These are phyloP conservation scores for Catostomus latipinnis DNA, from an alignment of 2,797 vertebrate genomes.

Conservation along the genomic window DNA sequence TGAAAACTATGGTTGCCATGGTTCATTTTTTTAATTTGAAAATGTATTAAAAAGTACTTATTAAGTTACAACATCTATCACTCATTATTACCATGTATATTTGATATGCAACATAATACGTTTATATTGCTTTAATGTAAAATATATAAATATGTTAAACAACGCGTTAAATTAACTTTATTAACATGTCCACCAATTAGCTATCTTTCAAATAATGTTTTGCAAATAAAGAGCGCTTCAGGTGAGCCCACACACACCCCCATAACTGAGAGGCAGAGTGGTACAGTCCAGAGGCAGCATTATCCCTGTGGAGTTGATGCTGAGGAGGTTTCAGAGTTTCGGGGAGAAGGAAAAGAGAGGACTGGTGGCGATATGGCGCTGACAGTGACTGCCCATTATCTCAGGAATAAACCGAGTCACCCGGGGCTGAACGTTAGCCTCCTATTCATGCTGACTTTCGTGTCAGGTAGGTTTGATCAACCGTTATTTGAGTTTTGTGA, in stretches of 20 bases:
- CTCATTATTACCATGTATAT: too few species aligned
- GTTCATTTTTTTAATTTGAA: too few species aligned
- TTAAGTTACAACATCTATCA: too few species aligned
- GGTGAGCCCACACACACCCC: slow-evolving; percentile 68
- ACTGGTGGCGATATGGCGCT: slow-evolving; percentile 61
- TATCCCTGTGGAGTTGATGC: slow-evolving; percentile 79
- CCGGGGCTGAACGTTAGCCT: slow-evolving; percentile 56
- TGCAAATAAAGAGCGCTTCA: slow-evolving; percentile 48
- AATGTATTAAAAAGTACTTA: too few species aligned
- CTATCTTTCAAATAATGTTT: background rate
- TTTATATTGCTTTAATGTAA: background rate
- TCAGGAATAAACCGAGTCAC: slow-evolving; percentile 65
- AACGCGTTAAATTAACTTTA: background rate
- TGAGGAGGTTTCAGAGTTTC: slow-evolving; percentile 77
- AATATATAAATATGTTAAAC: background rate
- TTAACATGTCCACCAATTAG: background rate
- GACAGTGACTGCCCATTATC: slow-evolving; percentile 66
- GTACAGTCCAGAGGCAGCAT: slow-evolving; percentile 78
- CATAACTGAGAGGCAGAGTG: slow-evolving; percentile 61
- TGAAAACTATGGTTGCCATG: too few species aligned
- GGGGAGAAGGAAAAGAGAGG: slow-evolving; percentile 61
- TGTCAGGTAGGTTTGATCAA: slow-evolving; percentile 73
- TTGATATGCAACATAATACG: too few species aligned
- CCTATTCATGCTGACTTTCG: slow-evolving; percentile 63
- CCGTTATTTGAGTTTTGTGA: slow-evolving; percentile 7